These are phyloP conservation scores for Steatocranus sp. DNA, from an alignment of 2,797 vertebrate genomes.

Conservation along the genomic window DNA sequence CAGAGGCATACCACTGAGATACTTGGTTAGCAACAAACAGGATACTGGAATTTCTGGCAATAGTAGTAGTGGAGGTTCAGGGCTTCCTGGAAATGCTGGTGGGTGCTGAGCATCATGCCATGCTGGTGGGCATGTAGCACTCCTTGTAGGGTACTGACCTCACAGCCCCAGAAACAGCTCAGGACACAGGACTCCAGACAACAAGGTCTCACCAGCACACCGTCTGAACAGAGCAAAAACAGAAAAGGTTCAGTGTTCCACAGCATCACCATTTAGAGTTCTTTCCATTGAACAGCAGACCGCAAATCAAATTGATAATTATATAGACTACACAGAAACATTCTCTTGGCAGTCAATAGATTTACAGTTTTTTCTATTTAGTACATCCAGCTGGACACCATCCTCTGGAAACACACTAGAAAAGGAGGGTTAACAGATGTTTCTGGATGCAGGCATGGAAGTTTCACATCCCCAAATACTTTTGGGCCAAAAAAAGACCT, in stretches of 20 bases:
- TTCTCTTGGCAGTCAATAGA: background rate
- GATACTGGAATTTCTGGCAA: slow-evolving; percentile 87
- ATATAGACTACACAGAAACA: background rate
- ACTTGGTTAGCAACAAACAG: slow-evolving; percentile 49
- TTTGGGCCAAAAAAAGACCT: background rate
- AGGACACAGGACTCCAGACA: slow-evolving; percentile 88
- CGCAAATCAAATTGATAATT: background rate
- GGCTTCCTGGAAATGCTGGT: slow-evolving; percentile 78
- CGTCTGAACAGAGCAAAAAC: slow-evolving; percentile 61
- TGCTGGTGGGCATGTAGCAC: slow-evolving; percentile 80
- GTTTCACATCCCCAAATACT: background rate
- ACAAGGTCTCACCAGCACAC: slow-evolving; percentile 73
- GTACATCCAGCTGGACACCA: background rate
- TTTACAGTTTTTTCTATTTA: background rate
- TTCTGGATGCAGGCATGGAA: background rate
- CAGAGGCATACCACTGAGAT: background rate
- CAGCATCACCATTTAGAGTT: background rate
- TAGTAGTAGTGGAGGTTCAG: slow-evolving; percentile 75
- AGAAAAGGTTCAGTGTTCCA: background rate
- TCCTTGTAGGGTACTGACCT: slow-evolving; percentile 80
- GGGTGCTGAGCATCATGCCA: slow-evolving; percentile 74
- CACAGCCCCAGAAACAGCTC: slow-evolving; percentile 93
- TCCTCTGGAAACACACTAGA: background rate
- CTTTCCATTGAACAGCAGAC: background rate
- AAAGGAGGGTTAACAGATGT: background rate